These are phyloP conservation scores for Conus ventricosus DNA, from an alignment of 1,140 invertebrate genomes.

Conservation along the genomic window DNA sequence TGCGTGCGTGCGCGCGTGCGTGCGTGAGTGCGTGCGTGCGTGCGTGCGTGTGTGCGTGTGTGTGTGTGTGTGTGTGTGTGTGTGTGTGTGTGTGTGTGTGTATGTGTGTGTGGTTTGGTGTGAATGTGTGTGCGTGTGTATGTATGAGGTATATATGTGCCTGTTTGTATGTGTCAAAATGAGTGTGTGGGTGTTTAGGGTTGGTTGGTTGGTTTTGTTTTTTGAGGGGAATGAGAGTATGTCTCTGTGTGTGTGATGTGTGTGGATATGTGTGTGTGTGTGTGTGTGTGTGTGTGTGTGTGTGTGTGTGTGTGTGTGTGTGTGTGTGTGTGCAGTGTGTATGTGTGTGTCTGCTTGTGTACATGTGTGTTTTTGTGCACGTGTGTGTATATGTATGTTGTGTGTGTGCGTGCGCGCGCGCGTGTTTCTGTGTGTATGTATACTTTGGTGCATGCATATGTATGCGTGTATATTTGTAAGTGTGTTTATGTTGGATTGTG, in stretches of 20 bases:
- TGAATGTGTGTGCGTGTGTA: not conserved
- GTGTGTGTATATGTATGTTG: not conserved
- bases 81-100: too few relatives aligned
- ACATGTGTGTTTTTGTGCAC: not conserved
- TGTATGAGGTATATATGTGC: not conserved
- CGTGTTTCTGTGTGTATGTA: not conserved
- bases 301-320: not conserved
- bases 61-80: too few relatives aligned
- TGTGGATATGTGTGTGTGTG: constrained; percentile 1
- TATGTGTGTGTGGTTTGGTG: not conserved
- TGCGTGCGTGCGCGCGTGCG: not conserved
- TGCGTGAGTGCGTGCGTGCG: not conserved
- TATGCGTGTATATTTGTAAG: not conserved
- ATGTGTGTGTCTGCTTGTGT: not conserved
- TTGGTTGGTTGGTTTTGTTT: too few relatives aligned
- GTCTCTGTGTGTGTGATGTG: not conserved
- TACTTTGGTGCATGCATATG: too few relatives aligned
- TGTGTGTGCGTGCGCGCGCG: not conserved
- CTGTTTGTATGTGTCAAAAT: too few relatives aligned
- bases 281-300: constrained; percentile 2
- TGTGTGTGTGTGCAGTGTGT: too few relatives aligned
- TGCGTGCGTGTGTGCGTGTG: not conserved
- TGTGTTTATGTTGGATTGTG: not conserved
- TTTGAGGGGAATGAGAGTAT: not conserved
- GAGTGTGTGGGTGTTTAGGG: too few relatives aligned